Evolutionary conservation across 2,113 vertebrate species (phyloP), one percentile per base, ranked within the genome.

Genomic region (Girardinichthys multiradiatus): DNA sequence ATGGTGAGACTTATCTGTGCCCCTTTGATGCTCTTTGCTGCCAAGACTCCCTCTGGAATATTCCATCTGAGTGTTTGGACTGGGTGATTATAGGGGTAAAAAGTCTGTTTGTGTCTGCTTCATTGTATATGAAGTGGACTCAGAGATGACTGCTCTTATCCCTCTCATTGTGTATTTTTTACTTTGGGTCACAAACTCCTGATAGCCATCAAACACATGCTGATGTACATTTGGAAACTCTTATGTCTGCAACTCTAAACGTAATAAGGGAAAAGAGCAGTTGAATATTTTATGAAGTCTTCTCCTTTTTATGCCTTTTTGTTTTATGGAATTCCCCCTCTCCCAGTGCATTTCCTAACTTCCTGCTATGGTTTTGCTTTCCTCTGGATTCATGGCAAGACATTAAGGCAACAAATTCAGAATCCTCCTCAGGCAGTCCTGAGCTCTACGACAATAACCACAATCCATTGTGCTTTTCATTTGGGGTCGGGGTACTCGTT

Each of bases 241-340:
- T 13, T 48, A 59, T 64, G 68, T 80, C 79, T 77, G 76, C 21
- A 70, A 64, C 69, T 86, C 51, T 74, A 74, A 72, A 35, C 35
- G 77, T 66, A 83, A 81, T 81, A 85, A 54, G 79, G 29, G 85
- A 63, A 45, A 21, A 35, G 30, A 59, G 29, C 33, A 2, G 26
- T 37, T 88, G 24, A 90, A 91, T 90, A 89, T 89, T 89, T 89
- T 60, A 89, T 81, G 26, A 74, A 57, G 33, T 67, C 67, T 61
- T 31, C 14, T 17, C 72, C 72, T 82, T 80, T 68, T 64, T 83
- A 45, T 83, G 59, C 54, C 79, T 66, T 86, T n/a, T 84, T 75
- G 82, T 87, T 86, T 71, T 72, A 77, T 85, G 76, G 27, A 74
- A 70, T 57, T 45, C 45, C 58, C 69, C 14, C 24, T 68, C 59